phyloP scores from a whole-genome alignment of 2,888 invertebrate species.

The Drosophila barbarae region DNA sequence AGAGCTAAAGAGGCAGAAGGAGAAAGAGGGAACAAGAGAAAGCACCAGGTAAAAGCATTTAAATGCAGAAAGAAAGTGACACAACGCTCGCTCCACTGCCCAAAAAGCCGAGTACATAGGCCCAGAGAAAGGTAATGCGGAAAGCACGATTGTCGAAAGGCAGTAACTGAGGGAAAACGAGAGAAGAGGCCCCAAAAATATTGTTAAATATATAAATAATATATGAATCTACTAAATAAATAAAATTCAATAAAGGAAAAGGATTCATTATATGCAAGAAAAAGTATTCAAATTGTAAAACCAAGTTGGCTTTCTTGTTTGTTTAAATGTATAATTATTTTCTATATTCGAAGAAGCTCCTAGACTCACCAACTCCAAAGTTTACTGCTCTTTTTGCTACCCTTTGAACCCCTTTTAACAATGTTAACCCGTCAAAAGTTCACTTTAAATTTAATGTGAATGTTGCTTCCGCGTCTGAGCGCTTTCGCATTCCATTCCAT shows the following conservation, averaged over 20 bases:
- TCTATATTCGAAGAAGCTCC: background rate
- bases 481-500: slow-evolving; percentile 15
- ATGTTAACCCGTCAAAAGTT: background rate
- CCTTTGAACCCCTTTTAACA: too few species aligned
- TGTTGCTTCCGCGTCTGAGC: slow-evolving; percentile 17
- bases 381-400: too few species aligned
- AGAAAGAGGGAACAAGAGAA: slow-evolving; percentile 9
- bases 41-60: slow-evolving; percentile 45
- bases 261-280: too few species aligned
- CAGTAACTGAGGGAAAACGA: background rate
- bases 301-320: too few species aligned
- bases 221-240: background rate
- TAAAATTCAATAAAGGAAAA: too few species aligned
- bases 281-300: too few species aligned
- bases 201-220: background rate
- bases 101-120: slow-evolving; percentile 20
- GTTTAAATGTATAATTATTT: background rate
- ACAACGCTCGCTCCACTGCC: slow-evolving; percentile 50
- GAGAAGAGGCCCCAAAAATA: background rate
- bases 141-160: background rate
- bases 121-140: slow-evolving; percentile 11
- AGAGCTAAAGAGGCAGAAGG: slow-evolving; percentile 18
- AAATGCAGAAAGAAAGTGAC: slow-evolving; percentile 61
- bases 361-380: too few species aligned
- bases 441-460: background rate